Base-by-base conservation (phyloP, 2,888 invertebrate species). In the Crocallis elinguaria region DNA sequence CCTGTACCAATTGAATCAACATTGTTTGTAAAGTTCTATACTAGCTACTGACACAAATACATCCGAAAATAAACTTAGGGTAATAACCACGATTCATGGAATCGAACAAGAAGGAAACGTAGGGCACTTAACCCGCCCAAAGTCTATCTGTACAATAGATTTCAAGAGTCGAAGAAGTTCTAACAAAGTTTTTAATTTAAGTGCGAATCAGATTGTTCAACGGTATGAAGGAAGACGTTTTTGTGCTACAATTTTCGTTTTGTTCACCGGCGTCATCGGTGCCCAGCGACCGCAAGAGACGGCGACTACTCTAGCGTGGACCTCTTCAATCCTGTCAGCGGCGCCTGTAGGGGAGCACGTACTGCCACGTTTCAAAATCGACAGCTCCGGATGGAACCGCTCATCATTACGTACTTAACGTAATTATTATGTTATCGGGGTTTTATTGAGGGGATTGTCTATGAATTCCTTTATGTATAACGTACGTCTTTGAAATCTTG, bases 1-100 rank as follows among this genome's bases (percentile, higher is more conserved):
- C 91, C 91, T 88, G 90, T 89, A 88, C 88, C 86, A 91, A 90
- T 91, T 91, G 90, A 90, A 90, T 88, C 86, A 90, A 89, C 89
- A 88, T 90, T 87, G 89, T 90, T 90, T 90, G 90, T 91, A 90
- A 90, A 91, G 86, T 87, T 85, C 87, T 91, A 90, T 87, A 84
- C 91, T 91, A 91, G 81, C 90, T 91, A 91, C 83, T 84, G 89
- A 89, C 89, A 88, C 86, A 89, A 86, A 86, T 81, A 87, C 77
- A 80, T 89, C 86, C 75, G 87, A 89, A 89, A 88, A 89, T 88
- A 90, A 90, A 88, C 79, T 86, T 81, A 88, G 85, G 89, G 88
- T 80, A 79, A 82, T 86, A 87, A 88, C 75, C 79, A 86, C 90
- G 90, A 90, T 90, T 90, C 90, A 90, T 88, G 86, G 89, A 91